Evolutionary conservation across 2,888 invertebrate genomes (phyloP).

Genomic region (Julus scanicus): DNA sequence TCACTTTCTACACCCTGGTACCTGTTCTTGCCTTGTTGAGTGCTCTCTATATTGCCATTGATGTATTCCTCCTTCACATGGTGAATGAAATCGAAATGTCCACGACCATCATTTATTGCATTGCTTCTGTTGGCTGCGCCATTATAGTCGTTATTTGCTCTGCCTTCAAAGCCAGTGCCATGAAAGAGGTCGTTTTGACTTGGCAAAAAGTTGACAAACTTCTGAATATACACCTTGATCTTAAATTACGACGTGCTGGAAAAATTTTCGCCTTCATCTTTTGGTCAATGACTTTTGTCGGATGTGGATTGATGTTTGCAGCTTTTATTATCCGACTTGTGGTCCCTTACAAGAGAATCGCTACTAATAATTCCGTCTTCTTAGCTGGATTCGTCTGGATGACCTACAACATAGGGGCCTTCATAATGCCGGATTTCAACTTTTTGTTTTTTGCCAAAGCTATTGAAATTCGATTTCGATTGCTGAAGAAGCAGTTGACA

Average conservation of each 20-base stretch:
- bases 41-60: not conserved
- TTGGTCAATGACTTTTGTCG: not conserved
- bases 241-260: not conserved
- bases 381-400: not conserved
- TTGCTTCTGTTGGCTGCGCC: not conserved
- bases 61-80: not conserved
- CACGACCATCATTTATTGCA: not conserved
- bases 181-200: not conserved
- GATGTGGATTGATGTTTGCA: not conserved
- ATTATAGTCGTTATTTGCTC: not conserved
- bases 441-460: conserved; percentile 25
- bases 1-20: not conserved
- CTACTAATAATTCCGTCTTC: not conserved
- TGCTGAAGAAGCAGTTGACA: not conserved
- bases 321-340: not conserved
- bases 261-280: not conserved
- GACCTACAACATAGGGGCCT: not conserved
- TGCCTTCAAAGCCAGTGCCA: conserved; percentile 2
- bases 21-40: not conserved
- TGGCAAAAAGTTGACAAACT: conserved; percentile 1
- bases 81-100: not conserved
- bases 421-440: not conserved
- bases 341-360: not conserved
- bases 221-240: not conserved
- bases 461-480: not conserved